phyloP scores from a whole-genome alignment of 2,797 vertebrate species.

The Oreonectes daqikongensis region DNA sequence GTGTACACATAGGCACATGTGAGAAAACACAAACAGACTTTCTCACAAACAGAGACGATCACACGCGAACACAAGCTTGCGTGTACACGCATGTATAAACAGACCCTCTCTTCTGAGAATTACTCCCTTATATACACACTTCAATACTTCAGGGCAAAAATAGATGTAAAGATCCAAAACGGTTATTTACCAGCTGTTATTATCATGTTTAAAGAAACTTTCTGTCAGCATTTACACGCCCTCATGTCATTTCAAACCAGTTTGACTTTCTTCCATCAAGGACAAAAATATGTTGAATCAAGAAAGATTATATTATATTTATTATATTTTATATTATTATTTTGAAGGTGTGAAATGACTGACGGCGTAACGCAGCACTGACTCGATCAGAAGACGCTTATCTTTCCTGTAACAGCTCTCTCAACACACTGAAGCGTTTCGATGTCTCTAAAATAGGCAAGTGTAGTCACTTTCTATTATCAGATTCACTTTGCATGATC shows the following conservation, averaged over 20 bases:
- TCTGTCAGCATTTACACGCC: too few relatives aligned
- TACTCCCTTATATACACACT: background rate
- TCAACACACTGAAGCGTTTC: background rate
- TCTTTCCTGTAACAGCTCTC: slow-evolving; percentile 3
- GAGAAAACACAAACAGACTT: slow-evolving; percentile 38
- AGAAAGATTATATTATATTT: too few relatives aligned
- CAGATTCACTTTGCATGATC: slow-evolving; percentile 22
- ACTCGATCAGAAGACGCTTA: background rate
- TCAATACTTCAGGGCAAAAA: background rate
- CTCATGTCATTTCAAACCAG: too few relatives aligned
- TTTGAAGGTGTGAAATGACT: background rate
- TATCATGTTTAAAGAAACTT: too few relatives aligned
- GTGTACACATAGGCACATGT: slow-evolving; percentile 43
- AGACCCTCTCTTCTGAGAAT: background rate
- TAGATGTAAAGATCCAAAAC: background rate
- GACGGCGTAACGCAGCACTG: background rate
- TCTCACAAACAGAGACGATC: background rate
- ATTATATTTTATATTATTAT: too few relatives aligned
- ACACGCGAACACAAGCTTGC: background rate
- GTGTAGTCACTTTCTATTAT: slow-evolving; percentile 22
- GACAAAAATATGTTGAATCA: too few relatives aligned
- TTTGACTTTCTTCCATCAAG: too few relatives aligned
- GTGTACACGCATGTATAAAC: background rate
- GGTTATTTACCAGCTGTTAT: background rate
- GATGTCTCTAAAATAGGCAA: slow-evolving; percentile 25